These are phyloP conservation scores for Diadumene lineata DNA, from an alignment of 92 coral and sea anemone genomes.

Conservation along the genomic window DNA sequence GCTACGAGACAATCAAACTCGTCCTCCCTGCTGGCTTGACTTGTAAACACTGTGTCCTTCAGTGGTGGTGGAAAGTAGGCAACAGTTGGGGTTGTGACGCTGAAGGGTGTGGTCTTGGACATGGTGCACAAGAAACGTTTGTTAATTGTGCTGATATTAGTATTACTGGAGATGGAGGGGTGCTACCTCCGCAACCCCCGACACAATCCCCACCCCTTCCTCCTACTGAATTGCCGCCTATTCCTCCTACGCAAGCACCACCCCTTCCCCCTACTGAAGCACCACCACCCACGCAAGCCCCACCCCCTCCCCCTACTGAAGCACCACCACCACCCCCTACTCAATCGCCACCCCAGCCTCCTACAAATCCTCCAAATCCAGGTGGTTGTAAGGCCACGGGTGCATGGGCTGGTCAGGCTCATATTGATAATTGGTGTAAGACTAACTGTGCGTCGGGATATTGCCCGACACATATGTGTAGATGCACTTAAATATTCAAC, in stretches of 20 bases:
- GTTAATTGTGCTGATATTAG: constrained; percentile 84
- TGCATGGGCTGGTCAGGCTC: constrained; percentile 48
- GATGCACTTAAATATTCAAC: constrained; percentile 32
- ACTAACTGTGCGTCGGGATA: constrained; percentile 35
- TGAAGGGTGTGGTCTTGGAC: constrained; percentile 63
- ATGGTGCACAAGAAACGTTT: constrained; percentile 76
- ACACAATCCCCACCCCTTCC: constrained; percentile 20
- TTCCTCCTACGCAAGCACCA: constrained; percentile 15
- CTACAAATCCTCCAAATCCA: constrained; percentile 13
- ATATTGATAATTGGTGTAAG: constrained; percentile 32
- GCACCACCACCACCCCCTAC: constrained; percentile 36
- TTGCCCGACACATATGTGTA: constrained; percentile 54
- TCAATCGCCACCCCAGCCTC: constrained; percentile 21
- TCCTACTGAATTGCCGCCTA: constrained; percentile 23
- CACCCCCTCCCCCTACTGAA: constrained; percentile 33
- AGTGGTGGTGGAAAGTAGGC: constrained; percentile 94
- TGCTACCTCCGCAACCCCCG: constrained; percentile 35
- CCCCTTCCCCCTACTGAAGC: constrained; percentile 37
- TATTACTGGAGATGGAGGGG: constrained; percentile 32
- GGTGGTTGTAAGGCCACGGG: constrained; percentile 58
- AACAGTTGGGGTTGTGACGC: constrained; percentile 80
- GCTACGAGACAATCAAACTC: constrained; percentile 49
- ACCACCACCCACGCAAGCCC: constrained; percentile 21
- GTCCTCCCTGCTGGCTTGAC: constrained; percentile 70
- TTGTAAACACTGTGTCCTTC: constrained; percentile 87